Conservation (phyloP, 2,888 invertebrate species). For the Pristionchus mayeri region DNA sequence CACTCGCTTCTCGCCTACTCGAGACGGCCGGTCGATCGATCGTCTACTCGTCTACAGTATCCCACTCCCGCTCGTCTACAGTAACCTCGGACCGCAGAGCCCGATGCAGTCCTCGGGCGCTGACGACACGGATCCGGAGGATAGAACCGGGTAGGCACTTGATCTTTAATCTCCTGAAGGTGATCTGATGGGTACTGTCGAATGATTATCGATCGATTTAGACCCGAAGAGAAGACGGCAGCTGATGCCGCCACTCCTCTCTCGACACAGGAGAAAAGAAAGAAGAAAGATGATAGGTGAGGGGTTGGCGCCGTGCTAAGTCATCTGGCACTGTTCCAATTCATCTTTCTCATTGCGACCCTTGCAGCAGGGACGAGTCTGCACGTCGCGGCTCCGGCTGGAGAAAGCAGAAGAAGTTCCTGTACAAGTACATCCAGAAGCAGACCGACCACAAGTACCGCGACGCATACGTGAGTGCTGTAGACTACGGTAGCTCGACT, state of each 20-base stretch:
- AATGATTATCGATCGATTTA: background rate
- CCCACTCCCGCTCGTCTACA: background rate
- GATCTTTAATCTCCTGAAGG: no score
- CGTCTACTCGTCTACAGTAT: background rate
- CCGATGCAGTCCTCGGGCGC: background rate
- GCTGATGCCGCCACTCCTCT: background rate
- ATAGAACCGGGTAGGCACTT: background rate
- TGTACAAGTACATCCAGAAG: constrained; percentile 42
- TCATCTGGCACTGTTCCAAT: no score
- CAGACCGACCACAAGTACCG: constrained; percentile 33
- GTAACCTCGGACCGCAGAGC: background rate
- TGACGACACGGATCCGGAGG: constrained; percentile 7
- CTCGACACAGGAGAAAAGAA: background rate
- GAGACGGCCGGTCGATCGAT: background rate
- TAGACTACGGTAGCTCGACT: background rate
- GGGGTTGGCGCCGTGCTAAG: no score
- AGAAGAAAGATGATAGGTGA: constrained; percentile 5
- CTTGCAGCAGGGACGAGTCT: background rate
- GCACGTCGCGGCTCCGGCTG: background rate
- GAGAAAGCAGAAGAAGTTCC: constrained; percentile 1
- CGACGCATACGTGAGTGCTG: constrained; percentile 1
- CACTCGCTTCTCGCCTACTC: background rate
- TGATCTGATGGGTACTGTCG: no score
- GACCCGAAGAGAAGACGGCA: constrained; percentile 15
- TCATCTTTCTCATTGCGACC: background rate